Evolutionary conservation across 2,888 invertebrate genomes (phyloP), one percentile per base, ranked within the genome.

Genomic region (Epistrophe eligans): DNA sequence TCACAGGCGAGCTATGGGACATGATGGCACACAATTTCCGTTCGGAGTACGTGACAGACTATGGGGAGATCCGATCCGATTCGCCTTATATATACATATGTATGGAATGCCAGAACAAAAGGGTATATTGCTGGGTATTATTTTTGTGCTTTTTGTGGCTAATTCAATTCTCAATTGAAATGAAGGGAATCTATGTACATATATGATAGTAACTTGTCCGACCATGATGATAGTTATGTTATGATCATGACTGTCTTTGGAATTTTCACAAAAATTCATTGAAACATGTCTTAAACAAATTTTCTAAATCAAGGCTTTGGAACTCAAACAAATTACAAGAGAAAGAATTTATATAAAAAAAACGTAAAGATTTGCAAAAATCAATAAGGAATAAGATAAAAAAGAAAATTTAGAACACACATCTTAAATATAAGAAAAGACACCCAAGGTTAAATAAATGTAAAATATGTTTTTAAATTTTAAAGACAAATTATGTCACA

Each of bases 101-200:
- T 32, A 38, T 13, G 13, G 19, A 35, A 50, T 52, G 13, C 11
- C n/a, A 24, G 10, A 15, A 32, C 50, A 64, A 64, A 64, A 28
- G 64, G 43, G 24, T 43, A 28, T 64, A 43, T 62, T 43, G 43
- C 24, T 43, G 9, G 24, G 15, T 24, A 13, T 24, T 45, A 19
- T 50, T 35, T 35, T 35, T 50, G 17, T 66, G 17, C 43, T 62
- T 67, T 57, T 52, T 60, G 72, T 57, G 13, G 32, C 70, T 87
- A 87, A 82, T 87, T 87, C 58, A 82, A 82, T 87, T 87, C 73
- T 71, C 67, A 79, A 71, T 64, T 15, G 71, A 52, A n/a, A 38
- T 40, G 58, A 19, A 48, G 3, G 8, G 67, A 66, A 66, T 32
- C 48, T 45, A 32, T 32, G 17, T 13, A 38, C 11, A 11, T 32